Evolutionary conservation across 2,113 vertebrate genomes (phyloP).

Genomic region (Hiodon alosoides): DNA sequence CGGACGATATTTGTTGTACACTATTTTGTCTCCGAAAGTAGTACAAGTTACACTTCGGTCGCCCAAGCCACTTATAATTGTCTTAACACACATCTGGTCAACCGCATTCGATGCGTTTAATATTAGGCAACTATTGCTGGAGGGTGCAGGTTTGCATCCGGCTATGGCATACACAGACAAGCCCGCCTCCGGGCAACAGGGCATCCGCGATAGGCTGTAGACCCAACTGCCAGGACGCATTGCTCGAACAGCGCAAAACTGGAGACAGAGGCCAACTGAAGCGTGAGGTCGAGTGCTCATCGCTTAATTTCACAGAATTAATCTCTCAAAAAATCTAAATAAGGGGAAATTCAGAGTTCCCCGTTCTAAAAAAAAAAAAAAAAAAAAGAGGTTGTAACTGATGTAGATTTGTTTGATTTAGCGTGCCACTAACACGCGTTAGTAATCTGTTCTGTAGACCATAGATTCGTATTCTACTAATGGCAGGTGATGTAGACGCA

Average conservation of each 20-base stretch:
- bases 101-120: slow-evolving; percentile 23
- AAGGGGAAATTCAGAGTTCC: not conserved
- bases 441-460: no score
- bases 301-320: not conserved
- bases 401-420: not conserved
- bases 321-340: not conserved
- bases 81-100: slow-evolving; percentile 23
- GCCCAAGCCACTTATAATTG: slow-evolving; percentile 9
- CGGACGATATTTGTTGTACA: no score
- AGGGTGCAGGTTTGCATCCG: not conserved
- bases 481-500: no score
- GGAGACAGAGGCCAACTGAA: not conserved
- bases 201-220: not conserved
- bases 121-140: slow-evolving; percentile 3
- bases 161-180: not conserved
- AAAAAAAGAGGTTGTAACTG: not conserved
- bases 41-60: slow-evolving; percentile 1
- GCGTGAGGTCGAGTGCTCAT: not conserved
- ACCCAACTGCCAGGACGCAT: slow-evolving; percentile 7
- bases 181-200: not conserved
- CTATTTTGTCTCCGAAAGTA: not conserved
- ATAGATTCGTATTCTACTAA: no score
- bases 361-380: not conserved
- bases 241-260: not conserved
- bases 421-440: no score